Base-by-base conservation (phyloP, 2,113 vertebrate species). In the Tonatia bakeri region DNA sequence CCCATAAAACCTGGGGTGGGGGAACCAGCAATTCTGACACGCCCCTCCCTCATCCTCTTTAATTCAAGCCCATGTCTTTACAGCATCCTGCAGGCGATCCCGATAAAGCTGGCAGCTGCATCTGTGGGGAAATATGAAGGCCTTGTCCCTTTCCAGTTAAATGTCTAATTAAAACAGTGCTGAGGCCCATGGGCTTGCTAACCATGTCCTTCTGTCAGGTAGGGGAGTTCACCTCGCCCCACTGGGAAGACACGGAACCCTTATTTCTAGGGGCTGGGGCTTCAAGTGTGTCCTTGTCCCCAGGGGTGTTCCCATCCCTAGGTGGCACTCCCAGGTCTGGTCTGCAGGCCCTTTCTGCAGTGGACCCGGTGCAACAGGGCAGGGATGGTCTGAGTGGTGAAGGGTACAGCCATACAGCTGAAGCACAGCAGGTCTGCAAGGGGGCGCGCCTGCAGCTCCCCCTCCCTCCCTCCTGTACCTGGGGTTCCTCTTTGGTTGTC, bases 121-220 rank as follows among this genome's bases (percentile, higher is more conserved):
- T 73, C 75, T 47, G 54, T 12, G 13, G 61, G 84, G 45, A 75
- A 47, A 24, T 11, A 36, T 4, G 76, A 77, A 95, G 33, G 67
- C 67, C 76, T 96, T 61, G 2, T 0, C 7, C 83, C 90, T 81
- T 84, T 73, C 94, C 90, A 92, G 86, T 89, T 96, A 96, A 81
- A 96, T 47, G 97, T 98, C 97, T 97, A 97, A 98, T 98, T 98
- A 95, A 96, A 87, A 20, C 76, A 94, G 96, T 97, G 94, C 96
- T 40, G n/a, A 86, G 96, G 97, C 93, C 98, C 96, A 87, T 82
- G 94, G 97, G 95, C 97, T 93, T 82, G 95, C 96, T 97, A 96
- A 95, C 93, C 89, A 96, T 0, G 65, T 93, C 97, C 94, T 20
- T 3, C 97, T 98, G 52, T 98, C 94, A 94, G 97, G 81, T 64